These are phyloP conservation scores for Synergus japonicus DNA, from an alignment of 2,888 invertebrate genomes.

Conservation along the genomic window DNA sequence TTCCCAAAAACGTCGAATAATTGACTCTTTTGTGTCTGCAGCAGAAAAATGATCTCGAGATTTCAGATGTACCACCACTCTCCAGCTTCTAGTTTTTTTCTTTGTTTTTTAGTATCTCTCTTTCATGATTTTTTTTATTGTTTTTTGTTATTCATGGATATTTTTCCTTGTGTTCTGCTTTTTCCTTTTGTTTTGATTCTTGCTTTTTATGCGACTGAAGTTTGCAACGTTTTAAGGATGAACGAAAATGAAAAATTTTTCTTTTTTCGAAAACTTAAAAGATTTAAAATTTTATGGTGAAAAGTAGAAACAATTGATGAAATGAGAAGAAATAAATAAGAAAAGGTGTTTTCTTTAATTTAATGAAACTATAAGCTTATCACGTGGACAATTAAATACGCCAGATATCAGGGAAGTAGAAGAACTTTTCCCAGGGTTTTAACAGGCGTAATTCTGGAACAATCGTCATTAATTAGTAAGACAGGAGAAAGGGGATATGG, in stretches of 20 bases:
- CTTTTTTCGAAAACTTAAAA: too few relatives aligned
- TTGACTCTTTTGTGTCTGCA: slow-evolving; percentile 57
- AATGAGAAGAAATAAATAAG: not conserved
- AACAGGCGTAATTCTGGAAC: slow-evolving; percentile 22
- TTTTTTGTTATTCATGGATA: not conserved
- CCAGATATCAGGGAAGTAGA: not conserved
- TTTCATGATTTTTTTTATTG: not conserved
- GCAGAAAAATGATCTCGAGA: slow-evolving; percentile 46
- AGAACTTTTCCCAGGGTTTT: slow-evolving; percentile 28
- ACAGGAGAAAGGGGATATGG: slow-evolving; percentile 25
- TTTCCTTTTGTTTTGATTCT: not conserved
- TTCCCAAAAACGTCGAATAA: slow-evolving; percentile 58
- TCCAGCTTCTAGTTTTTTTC: not conserved
- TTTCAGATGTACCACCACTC: slow-evolving; percentile 41
- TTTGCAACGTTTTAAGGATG: too few relatives aligned
- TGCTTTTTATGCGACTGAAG: not conserved
- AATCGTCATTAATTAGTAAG: slow-evolving; percentile 27
- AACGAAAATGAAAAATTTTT: too few relatives aligned
- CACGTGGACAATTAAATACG: not conserved
- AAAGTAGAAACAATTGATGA: not conserved
- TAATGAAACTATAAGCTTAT: not conserved
- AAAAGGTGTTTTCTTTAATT: not conserved
- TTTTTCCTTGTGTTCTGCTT: not conserved
- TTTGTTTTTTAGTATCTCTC: not conserved
- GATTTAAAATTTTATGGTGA: too few relatives aligned